Percentiles rank a stretch among this genome's conserved stretches.
These are phyloP conservation scores for Coreoperca whiteheadi DNA, from an alignment of 2,113 vertebrate species.

Conservation along the genomic window DNA sequence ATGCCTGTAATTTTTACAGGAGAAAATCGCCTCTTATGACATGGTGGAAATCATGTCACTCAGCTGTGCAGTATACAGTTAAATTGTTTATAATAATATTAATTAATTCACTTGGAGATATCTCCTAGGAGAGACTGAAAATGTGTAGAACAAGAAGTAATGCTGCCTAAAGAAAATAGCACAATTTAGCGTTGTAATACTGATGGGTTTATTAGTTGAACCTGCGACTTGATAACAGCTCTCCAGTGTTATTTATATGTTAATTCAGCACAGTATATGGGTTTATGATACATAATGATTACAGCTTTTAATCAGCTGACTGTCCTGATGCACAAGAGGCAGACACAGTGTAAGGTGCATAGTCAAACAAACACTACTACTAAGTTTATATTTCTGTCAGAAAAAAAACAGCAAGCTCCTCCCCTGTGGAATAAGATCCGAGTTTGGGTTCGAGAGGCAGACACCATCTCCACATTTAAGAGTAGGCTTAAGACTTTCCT, in stretches of 20 bases:
- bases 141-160: neutral
- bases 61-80: neutral
- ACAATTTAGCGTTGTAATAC: neutral
- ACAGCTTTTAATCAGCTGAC: neutral
- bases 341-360: neutral
- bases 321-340: neutral
- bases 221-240: neutral
- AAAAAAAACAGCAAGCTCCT: too few relatives aligned
- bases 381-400: neutral
- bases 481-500: too few relatives aligned
- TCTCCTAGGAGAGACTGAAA: neutral
- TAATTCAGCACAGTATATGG: neutral
- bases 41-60: constrained; percentile 4
- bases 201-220: neutral
- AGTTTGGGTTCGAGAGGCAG: too few relatives aligned
- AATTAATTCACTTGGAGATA: neutral
- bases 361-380: neutral
- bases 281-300: neutral
- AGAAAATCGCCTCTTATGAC: neutral
- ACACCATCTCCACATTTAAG: too few relatives aligned
- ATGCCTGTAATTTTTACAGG: neutral
- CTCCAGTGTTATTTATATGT: neutral
- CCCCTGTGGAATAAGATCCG: too few relatives aligned
- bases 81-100: neutral
- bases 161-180: neutral